Percentiles rank a stretch among this genome's conserved stretches.
Conservation (phyloP, 1,140 invertebrate genomes). For the Wiebesia pumilae region DNA sequence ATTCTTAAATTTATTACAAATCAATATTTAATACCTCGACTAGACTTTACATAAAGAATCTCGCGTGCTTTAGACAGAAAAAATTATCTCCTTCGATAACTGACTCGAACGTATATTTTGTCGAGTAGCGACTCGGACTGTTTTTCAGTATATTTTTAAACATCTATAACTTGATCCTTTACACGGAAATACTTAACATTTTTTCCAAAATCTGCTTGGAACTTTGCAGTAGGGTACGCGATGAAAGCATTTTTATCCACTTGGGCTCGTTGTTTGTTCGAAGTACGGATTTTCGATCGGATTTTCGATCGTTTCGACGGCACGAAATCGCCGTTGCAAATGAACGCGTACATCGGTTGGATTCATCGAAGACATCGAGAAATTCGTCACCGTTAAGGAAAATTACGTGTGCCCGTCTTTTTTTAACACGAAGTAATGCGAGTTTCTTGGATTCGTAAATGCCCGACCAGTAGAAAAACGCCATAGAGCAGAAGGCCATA, state of each 20-base stretch:
- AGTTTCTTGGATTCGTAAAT: not conserved
- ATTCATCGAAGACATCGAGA: not conserved
- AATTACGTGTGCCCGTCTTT: not conserved
- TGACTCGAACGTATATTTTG: not conserved
- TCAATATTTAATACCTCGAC: not conserved
- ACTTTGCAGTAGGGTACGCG: no score
- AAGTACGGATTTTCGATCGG: not conserved
- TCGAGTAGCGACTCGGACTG: constrained; percentile 14
- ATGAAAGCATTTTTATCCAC: not conserved
- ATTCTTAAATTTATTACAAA: not conserved
- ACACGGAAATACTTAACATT: not conserved
- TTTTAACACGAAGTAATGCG: no score
- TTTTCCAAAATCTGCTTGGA: no score
- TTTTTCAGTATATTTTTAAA: not conserved
- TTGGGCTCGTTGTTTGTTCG: not conserved
- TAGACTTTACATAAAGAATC: not conserved
- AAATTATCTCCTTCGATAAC: not conserved
- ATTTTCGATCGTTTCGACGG: no score
- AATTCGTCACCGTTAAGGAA: not conserved
- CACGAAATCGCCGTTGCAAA: not conserved
- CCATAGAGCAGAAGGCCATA: not conserved
- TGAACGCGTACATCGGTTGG: not conserved
- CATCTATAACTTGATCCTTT: not conserved
- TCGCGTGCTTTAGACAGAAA: not conserved
- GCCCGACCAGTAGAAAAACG: not conserved